Evolutionary conservation across 2,888 invertebrate genomes (phyloP).

Genomic region (Sicus ferrugineus): DNA sequence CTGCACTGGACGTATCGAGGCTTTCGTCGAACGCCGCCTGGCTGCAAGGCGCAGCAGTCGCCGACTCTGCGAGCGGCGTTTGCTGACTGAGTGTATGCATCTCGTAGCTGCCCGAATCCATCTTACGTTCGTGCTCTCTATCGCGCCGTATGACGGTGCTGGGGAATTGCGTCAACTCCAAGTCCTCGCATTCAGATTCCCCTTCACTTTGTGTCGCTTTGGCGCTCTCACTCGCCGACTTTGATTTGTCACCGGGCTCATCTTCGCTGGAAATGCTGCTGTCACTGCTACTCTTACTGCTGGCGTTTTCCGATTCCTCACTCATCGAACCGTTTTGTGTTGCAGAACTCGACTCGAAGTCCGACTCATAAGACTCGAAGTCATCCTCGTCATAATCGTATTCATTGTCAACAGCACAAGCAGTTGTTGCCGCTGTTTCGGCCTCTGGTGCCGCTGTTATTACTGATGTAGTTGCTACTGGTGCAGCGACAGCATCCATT

Average conservation of each 20-base stretch:
- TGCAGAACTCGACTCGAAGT: conserved; percentile 65
- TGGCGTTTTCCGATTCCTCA: conserved; percentile 27
- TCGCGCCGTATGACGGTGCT: conserved; percentile 59
- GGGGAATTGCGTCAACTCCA: conserved; percentile 58
- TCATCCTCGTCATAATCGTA: conserved; percentile 66
- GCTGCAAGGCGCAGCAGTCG: background rate
- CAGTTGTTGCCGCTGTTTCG: background rate
- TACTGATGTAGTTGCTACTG: conserved; percentile 7
- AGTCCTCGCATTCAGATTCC: conserved; percentile 48
- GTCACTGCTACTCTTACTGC: conserved; percentile 7
- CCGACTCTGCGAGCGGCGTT: conserved; percentile 36
- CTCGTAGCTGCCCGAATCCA: conserved; percentile 71
- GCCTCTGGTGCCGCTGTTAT: too few species aligned
- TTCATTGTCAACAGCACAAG: conserved; percentile 42
- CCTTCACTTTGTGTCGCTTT: conserved; percentile 14
- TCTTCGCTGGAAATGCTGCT: conserved; percentile 21
- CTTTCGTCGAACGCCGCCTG: conserved; percentile 48
- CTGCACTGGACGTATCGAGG: conserved; percentile 54
- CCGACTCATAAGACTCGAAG: conserved; percentile 69
- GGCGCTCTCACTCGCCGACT: background rate
- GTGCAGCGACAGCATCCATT: conserved; percentile 38
- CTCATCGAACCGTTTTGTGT: conserved; percentile 35
- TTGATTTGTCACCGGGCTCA: conserved; percentile 33
- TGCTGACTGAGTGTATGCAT: conserved; percentile 54
- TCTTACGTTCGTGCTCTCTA: conserved; percentile 67